phyloP scores from a whole-genome alignment of 1,140 invertebrate genomes.

The Drosophila bipectinata region DNA sequence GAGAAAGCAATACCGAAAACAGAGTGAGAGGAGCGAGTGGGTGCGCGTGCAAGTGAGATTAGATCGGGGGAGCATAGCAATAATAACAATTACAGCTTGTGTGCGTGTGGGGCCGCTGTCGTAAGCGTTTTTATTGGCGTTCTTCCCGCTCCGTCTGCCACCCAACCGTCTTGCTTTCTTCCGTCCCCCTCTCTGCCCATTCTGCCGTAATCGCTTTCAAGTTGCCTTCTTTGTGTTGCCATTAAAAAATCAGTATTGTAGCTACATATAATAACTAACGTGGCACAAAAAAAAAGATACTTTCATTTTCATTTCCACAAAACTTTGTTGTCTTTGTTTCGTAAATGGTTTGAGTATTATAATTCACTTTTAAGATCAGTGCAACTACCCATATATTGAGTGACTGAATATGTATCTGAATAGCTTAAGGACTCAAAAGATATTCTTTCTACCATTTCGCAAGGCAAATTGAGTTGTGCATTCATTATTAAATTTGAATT shows the following conservation, averaged over 20 bases:
- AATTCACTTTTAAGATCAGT: too few species aligned
- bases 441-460: conserved; percentile 12
- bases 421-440: not conserved
- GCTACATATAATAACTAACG: not conserved
- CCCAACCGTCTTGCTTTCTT: not conserved
- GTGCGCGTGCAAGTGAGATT: conserved; percentile 26
- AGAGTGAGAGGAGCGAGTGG: conserved; percentile 7
- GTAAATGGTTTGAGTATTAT: too few species aligned
- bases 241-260: too few species aligned
- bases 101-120: conserved; percentile 51
- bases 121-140: conserved; percentile 74
- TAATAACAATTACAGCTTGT: conserved; percentile 69
- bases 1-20: not conserved
- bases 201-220: not conserved
- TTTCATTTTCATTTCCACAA: conserved; percentile 58
- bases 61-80: conserved; percentile 48
- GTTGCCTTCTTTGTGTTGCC: not conserved
- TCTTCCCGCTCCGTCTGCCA: not conserved
- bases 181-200: not conserved
- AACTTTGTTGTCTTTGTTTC: conserved; percentile 18
- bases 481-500: conserved; percentile 21
- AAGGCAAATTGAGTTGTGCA: conserved; percentile 28
- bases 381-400: too few species aligned
- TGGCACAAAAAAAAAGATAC: conserved; percentile 49
- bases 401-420: too few species aligned